Evolutionary conservation across 2,888 invertebrate species (phyloP).

Genomic region (Caenorhabditis virilis): DNA sequence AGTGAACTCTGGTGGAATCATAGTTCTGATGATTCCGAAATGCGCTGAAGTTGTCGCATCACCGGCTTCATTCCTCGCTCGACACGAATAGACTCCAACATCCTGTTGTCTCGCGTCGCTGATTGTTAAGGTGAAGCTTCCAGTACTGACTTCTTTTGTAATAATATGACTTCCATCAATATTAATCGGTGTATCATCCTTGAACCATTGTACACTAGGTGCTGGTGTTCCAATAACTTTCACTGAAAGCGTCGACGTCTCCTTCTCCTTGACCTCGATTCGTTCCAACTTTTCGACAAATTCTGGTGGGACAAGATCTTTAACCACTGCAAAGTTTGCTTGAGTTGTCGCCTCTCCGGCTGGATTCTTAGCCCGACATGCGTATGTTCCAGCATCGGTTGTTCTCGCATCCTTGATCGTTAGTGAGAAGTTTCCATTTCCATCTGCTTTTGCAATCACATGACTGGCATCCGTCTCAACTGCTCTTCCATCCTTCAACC

Average conservation of each 20-base stretch:
- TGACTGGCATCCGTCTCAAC: slow-evolving; percentile 70
- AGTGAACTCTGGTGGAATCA: slow-evolving; percentile 78
- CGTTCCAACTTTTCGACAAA: slow-evolving; percentile 80
- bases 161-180: slow-evolving; percentile 71
- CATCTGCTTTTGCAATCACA: slow-evolving; percentile 73
- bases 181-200: slow-evolving; percentile 74
- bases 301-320: slow-evolving; percentile 74
- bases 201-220: slow-evolving; percentile 88
- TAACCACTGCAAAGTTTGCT: slow-evolving; percentile 50
- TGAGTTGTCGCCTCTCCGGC: slow-evolving; percentile 55
- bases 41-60: slow-evolving; percentile 65
- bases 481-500: slow-evolving; percentile 95
- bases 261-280: slow-evolving; percentile 79
- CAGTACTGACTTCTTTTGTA: slow-evolving; percentile 72
- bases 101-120: slow-evolving; percentile 42
- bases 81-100: slow-evolving; percentile 47
- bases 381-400: slow-evolving; percentile 92
- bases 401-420: slow-evolving; percentile 92
- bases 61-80: slow-evolving; percentile 52
- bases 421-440: slow-evolving; percentile 85
- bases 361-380: slow-evolving; percentile 93
- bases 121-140: slow-evolving; percentile 68
- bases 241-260: slow-evolving; percentile 27
- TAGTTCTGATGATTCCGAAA: slow-evolving; percentile 39
- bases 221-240: slow-evolving; percentile 43